phyloP scores from a whole-genome alignment of 2,113 vertebrate genomes.

The Echinops telfairi region DNA sequence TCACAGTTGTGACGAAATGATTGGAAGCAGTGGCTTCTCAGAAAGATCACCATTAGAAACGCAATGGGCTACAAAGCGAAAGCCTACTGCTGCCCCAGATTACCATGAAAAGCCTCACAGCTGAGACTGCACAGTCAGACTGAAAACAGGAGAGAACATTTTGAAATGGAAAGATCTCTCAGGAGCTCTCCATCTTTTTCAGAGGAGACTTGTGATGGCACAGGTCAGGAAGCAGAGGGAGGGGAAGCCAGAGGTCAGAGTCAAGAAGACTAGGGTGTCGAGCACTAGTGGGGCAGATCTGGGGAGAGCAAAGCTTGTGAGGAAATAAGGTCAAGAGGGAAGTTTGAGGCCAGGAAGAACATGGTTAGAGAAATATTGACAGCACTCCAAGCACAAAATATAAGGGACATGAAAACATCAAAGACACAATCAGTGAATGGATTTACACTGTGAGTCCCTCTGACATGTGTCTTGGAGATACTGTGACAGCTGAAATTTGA shows the following conservation, averaged over 20 bases:
- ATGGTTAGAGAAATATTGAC: background rate
- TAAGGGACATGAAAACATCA: background rate
- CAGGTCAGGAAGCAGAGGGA: background rate
- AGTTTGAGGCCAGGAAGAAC: background rate
- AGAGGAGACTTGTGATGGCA: background rate
- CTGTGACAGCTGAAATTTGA: too few species aligned
- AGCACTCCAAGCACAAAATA: background rate
- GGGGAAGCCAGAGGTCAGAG: background rate
- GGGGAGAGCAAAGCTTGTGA: background rate
- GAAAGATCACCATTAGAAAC: background rate
- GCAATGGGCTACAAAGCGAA: background rate
- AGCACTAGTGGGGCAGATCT: fast-evolving
- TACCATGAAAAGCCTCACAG: background rate
- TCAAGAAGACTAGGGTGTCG: background rate
- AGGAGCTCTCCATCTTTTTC: background rate
- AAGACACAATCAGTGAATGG: too few species aligned
- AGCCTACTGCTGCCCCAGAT: background rate
- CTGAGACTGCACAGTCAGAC: background rate
- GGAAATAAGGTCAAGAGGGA: constrained; percentile 51
- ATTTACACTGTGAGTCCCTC: background rate
- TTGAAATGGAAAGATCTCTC: background rate
- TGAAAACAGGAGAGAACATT: background rate
- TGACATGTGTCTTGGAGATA: background rate
- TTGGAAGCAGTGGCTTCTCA: background rate
- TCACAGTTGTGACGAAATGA: background rate